Evolutionary conservation across 2,797 vertebrate species (phyloP).

Genomic region (Anguilla megastoma): DNA sequence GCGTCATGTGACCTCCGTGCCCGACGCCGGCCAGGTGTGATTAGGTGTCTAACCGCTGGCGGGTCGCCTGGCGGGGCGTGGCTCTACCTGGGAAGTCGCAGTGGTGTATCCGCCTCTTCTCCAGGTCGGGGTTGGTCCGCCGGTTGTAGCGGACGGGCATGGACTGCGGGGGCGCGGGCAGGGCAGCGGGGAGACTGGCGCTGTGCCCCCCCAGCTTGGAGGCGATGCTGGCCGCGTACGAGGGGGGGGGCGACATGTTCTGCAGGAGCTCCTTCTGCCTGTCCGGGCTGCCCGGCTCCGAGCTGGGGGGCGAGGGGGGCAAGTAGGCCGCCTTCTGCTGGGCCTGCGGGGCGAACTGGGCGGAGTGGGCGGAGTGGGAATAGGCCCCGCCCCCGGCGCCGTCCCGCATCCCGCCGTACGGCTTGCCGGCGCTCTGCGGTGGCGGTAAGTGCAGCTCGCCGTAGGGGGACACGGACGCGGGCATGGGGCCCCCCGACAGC

Average conservation of each 20-base stretch:
- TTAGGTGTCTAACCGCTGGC: too few species aligned
- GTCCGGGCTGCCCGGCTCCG: conserved; percentile 92
- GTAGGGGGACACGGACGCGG: conserved; percentile 73
- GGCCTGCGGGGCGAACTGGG: conserved; percentile 70
- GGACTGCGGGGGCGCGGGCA: conserved; percentile 75
- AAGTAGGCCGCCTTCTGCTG: conserved; percentile 82
- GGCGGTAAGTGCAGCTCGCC: conserved; percentile 72
- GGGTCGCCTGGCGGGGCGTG: neutral
- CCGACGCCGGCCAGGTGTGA: too few species aligned
- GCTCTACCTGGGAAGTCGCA: conserved; percentile 88
- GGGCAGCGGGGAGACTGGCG: conserved; percentile 66
- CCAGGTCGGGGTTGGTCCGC: conserved; percentile 93
- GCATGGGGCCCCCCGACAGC: conserved; percentile 73
- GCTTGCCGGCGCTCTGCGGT: conserved; percentile 75
- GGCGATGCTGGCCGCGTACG: conserved; percentile 90
- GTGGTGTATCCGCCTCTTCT: conserved; percentile 95
- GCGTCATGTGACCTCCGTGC: too few species aligned
- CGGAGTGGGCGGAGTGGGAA: conserved; percentile 68
- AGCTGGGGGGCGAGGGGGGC: conserved; percentile 92
- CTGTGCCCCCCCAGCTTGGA: conserved; percentile 86
- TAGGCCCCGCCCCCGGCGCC: conserved; percentile 59
- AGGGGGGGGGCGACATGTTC: conserved; percentile 89
- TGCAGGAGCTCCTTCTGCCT: conserved; percentile 86
- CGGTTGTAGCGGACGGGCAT: conserved; percentile 81
- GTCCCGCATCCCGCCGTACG: conserved; percentile 67